Evolutionary conservation across 2,797 vertebrate species (phyloP), one percentile per base, ranked within the genome.

Genomic region (Picus viridis): DNA sequence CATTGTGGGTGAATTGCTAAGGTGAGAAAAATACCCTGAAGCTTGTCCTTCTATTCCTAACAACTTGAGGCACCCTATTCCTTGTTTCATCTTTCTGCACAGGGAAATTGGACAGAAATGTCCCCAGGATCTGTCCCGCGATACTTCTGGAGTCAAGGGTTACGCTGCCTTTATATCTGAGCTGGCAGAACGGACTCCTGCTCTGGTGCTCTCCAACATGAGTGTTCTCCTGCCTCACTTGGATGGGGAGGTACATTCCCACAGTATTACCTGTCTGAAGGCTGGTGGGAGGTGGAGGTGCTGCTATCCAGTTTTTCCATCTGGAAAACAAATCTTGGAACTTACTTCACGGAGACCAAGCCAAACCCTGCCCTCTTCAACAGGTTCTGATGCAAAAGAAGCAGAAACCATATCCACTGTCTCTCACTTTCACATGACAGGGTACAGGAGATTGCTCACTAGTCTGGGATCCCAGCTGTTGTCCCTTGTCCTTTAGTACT

Each of bases 81-180:
- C 16, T 89, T 72, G 16, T 81, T 81, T 82, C 7, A 7, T 71
- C 27, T 93, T 78, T 75, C 69, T 77, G 4, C 93, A 74, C 95
- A 99, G 99, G 95, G 99, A 99, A 96, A 99, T 99, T 26, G 99
- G 99, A 80, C 99, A 98, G 95, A 99, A 98, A 94, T 98, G 98
- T 78, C 98, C 97, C 2, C 98, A 98, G 87, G 99, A 99, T 85
- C 97, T 99, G 80, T 97, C 97, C 72, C 98, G 97, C 94, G 99
- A 99, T 67, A 95, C 98, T 6, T 98, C 98, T 1, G 98, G 98
- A 24, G 96, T 98, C 39, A 99, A 98, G 89, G 98, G 99, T 69
- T 99, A 98, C 91, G 97, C 99, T 30, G 83, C 96, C 34, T 99
- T 99, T 95, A 95, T 99, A 83, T 98, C 98, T 5, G 99, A 99